Evolutionary conservation across 2,113 vertebrate genomes (phyloP).

Genomic region (Hemiprocne comata): DNA sequence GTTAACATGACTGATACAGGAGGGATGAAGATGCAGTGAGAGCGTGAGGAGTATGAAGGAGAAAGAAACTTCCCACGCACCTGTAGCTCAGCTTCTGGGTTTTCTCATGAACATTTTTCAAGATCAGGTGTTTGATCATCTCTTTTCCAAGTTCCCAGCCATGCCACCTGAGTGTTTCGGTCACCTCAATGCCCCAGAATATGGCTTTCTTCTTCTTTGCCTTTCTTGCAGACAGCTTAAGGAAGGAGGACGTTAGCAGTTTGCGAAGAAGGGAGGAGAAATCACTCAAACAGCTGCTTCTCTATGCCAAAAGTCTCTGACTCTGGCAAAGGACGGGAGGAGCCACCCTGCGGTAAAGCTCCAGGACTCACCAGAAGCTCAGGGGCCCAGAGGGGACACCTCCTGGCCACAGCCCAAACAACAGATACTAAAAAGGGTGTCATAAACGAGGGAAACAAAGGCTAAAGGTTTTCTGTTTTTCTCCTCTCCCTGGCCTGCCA

Average conservation of each 20-base stretch:
- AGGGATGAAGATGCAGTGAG: neutral
- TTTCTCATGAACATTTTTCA: conserved; percentile 87
- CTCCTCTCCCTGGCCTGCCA: neutral
- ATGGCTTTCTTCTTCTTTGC: conserved; percentile 66
- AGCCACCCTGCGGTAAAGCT: neutral
- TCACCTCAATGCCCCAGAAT: conserved; percentile 85
- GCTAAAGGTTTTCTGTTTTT: neutral
- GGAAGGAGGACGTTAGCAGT: neutral
- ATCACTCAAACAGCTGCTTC: neutral
- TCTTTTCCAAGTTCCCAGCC: conserved; percentile 85
- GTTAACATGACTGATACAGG: neutral
- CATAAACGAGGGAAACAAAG: neutral
- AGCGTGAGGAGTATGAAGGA: neutral
- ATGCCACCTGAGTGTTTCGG: conserved; percentile 82
- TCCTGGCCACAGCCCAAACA: neutral
- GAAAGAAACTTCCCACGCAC: conserved; percentile 59
- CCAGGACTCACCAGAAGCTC: neutral
- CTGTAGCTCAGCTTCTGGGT: conserved; percentile 87
- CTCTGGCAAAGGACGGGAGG: neutral
- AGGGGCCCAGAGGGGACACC: neutral
- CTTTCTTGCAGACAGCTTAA: neutral
- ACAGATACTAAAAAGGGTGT: neutral
- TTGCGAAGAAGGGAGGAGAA: neutral
- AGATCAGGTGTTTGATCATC: conserved; percentile 79
- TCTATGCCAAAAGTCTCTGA: neutral